Conservation (phyloP, 2,888 invertebrate genomes). For the Drosophila anomalata region DNA sequence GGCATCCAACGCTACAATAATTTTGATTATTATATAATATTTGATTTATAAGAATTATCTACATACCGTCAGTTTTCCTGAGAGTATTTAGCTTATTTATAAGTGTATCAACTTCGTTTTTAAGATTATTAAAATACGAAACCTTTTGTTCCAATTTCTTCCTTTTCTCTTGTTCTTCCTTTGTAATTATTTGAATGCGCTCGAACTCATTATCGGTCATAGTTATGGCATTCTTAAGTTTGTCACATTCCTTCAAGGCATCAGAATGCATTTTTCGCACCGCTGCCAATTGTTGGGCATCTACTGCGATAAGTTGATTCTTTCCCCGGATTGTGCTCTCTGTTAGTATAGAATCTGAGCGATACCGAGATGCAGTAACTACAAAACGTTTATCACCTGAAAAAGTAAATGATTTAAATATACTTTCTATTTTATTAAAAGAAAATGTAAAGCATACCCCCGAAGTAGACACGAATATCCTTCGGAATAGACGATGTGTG, state of each 20-base stretch:
- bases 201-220: slow-evolving; percentile 55
- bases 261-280: slow-evolving; percentile 67
- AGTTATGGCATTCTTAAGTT: slow-evolving; percentile 46
- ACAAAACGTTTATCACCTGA: slow-evolving; percentile 86
- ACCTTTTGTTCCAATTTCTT: slow-evolving; percentile 66
- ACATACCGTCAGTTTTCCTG: slow-evolving; percentile 58
- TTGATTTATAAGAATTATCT: neutral
- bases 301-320: slow-evolving; percentile 86
- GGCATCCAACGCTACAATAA: slow-evolving; percentile 42
- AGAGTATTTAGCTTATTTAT: slow-evolving; percentile 51
- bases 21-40: neutral
- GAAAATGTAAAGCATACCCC: slow-evolving; percentile 84
- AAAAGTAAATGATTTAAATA: neutral
- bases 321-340: slow-evolving; percentile 85
- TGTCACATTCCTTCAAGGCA: slow-evolving; percentile 71
- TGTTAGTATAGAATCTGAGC: slow-evolving; percentile 86
- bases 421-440: neutral
- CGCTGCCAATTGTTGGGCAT: slow-evolving; percentile 84
- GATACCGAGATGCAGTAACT: slow-evolving; percentile 87
- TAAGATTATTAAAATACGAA: slow-evolving; percentile 46
- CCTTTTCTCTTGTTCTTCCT: slow-evolving; percentile 44
- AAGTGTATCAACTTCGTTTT: slow-evolving; percentile 59
- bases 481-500: slow-evolving; percentile 86
- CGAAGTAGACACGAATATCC: slow-evolving; percentile 86
- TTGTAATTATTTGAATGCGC: slow-evolving; percentile 46